These are phyloP conservation scores for Eurystomus gularis DNA, from an alignment of 2,113 vertebrate genomes.

Conservation along the genomic window DNA sequence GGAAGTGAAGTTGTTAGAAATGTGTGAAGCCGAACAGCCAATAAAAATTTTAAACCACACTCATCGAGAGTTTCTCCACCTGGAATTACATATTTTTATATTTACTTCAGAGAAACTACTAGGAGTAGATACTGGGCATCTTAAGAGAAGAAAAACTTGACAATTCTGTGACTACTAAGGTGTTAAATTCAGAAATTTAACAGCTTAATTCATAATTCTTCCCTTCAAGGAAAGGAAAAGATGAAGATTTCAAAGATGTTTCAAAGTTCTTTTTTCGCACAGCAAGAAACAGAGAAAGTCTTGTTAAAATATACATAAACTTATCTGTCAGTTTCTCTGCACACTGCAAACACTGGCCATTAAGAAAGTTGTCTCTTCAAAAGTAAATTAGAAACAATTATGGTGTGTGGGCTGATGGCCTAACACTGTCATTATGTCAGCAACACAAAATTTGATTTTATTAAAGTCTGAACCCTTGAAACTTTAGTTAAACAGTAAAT, in stretches of 20 bases:
- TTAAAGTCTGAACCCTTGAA: not conserved
- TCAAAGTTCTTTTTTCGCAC: not conserved
- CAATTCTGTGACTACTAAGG: not conserved
- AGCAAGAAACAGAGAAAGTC: not conserved
- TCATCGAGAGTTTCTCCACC: constrained; percentile 97
- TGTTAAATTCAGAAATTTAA: not conserved
- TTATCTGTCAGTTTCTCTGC: not conserved
- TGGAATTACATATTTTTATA: constrained; percentile 45
- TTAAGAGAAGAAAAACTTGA: not conserved
- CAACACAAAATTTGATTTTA: not conserved
- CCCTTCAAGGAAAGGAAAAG: not conserved
- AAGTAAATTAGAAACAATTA: not conserved
- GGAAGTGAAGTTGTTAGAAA: constrained; percentile 93
- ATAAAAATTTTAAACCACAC: constrained; percentile 93
- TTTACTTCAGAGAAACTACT: not conserved
- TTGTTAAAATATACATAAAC: not conserved
- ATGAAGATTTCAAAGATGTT: not conserved
- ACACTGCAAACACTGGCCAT: rapidly evolving
- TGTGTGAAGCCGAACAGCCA: constrained; percentile 93
- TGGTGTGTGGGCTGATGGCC: not conserved
- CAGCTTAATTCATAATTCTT: not conserved
- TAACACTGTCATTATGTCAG: not conserved
- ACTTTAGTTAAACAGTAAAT: not conserved
- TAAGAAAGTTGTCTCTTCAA: not conserved
- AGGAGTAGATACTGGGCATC: not conserved